Conservation (phyloP, 2,888 invertebrate genomes). For the Allolobophora icterica region DNA sequence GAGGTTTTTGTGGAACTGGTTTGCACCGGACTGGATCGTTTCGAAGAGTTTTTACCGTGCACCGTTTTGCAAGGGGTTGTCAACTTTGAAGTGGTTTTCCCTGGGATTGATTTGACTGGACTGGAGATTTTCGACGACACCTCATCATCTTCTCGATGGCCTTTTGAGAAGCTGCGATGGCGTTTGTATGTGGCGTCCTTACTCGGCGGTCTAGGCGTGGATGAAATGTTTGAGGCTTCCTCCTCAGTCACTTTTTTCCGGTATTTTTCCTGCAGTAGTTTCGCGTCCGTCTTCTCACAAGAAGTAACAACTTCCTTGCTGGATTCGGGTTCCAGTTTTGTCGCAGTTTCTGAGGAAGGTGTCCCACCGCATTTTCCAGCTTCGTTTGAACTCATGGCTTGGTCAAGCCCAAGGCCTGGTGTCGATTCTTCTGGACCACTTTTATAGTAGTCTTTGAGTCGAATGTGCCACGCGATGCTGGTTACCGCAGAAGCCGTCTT, state of each 20-base stretch:
- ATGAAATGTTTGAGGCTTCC: neutral
- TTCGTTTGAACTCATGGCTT: neutral
- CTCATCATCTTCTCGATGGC: neutral
- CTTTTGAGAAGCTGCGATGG: neutral
- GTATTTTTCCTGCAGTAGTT: neutral
- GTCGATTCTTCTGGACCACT: neutral
- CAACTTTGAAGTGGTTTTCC: neutral
- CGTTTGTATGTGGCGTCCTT: neutral
- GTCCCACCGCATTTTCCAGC: neutral
- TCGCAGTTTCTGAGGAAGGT: neutral
- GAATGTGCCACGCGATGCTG: constrained; percentile 90
- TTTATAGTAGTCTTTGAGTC: constrained; percentile 79
- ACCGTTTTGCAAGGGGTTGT: too few species aligned
- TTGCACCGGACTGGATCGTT: neutral
- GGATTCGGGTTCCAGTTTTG: neutral
- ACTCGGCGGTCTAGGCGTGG: neutral
- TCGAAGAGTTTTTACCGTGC: neutral
- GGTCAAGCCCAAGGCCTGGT: neutral
- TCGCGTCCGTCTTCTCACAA: neutral
- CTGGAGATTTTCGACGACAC: neutral
- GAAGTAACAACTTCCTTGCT: neutral
- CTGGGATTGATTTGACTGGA: neutral
- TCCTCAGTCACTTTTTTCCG: neutral
- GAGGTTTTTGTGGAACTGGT: neutral
- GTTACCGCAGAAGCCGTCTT: constrained; percentile 84